A percentile compares a stretch with the other conserved stretches of the same genome.
Evolutionary conservation across 2,797 vertebrate species (phyloP).

Genomic region (Tolypeutes matacus): DNA sequence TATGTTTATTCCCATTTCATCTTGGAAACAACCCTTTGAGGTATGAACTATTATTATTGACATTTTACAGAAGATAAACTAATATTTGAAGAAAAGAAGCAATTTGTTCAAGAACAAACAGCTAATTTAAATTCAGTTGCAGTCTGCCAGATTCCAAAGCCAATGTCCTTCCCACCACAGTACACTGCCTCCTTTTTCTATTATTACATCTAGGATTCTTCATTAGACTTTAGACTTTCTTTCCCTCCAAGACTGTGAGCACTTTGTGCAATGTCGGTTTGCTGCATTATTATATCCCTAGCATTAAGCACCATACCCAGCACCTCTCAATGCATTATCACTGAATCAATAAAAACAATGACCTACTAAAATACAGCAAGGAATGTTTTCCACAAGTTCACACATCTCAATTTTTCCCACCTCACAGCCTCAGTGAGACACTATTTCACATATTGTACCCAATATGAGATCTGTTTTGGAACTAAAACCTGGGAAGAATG

Average conservation of each 20-base stretch:
- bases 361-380: background rate
- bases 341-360: constrained; percentile 55
- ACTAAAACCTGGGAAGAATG: constrained; percentile 5
- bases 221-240: background rate
- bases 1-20: constrained; percentile 44
- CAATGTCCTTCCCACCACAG: background rate
- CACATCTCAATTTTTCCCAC: constrained; percentile 5
- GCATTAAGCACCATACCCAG: background rate
- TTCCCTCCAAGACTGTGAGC: background rate
- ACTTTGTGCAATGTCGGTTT: background rate
- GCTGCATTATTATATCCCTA: background rate
- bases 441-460: constrained; percentile 25
- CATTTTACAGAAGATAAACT: constrained; percentile 32
- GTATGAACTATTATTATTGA: background rate
- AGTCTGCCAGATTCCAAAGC: background rate
- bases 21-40: background rate
- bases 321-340: constrained; percentile 23
- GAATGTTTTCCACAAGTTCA: constrained; percentile 10
- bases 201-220: background rate
- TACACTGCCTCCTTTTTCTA: background rate
- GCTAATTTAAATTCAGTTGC: constrained; percentile 46
- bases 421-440: background rate
- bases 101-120: constrained; percentile 28
- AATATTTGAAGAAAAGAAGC: constrained; percentile 23
- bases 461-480: constrained; percentile 25